phyloP scores from a whole-genome alignment of 1,140 invertebrate genomes.

The Lepidostoma basale region DNA sequence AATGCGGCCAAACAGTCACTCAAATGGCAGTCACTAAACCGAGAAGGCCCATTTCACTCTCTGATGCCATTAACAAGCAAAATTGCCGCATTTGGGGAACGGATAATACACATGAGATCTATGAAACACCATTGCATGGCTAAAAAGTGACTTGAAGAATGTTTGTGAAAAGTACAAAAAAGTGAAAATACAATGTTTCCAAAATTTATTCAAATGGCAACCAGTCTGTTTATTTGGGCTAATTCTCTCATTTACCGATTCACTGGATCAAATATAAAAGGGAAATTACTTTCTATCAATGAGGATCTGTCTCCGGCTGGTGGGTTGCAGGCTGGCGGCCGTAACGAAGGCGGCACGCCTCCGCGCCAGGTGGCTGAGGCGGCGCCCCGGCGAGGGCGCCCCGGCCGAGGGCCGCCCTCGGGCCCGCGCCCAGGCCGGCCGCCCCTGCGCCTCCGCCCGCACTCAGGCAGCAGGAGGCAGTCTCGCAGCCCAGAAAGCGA shows the following conservation, averaged over 20 bases:
- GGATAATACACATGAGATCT: no score
- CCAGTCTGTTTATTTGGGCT: no score
- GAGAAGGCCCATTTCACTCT: no score
- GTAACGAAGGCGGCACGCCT: slow-evolving; percentile 70
- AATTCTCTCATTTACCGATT: no score
- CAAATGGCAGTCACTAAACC: no score
- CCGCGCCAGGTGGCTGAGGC: slow-evolving; percentile 69
- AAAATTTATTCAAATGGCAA: no score
- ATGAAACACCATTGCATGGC: no score
- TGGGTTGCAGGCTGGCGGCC: slow-evolving; percentile 51
- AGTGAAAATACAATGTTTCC: background rate
- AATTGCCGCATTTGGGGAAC: no score
- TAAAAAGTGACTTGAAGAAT: no score
- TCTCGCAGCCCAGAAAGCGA: slow-evolving; percentile 69
- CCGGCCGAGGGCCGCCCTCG: slow-evolving; percentile 55
- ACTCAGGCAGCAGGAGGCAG: slow-evolving; percentile 64
- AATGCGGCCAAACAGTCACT: no score
- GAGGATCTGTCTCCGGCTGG: slow-evolving; percentile 55
- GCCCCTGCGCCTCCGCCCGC: slow-evolving; percentile 53
- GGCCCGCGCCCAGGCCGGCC: background rate
- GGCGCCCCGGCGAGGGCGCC: slow-evolving; percentile 68
- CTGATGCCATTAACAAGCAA: no score
- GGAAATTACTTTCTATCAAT: slow-evolving; percentile 60
- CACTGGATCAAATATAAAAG: no score
- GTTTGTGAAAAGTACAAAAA: background rate